Evolutionary conservation across 2,113 vertebrate genomes (phyloP).

Genomic region (Vidua chalybeata): DNA sequence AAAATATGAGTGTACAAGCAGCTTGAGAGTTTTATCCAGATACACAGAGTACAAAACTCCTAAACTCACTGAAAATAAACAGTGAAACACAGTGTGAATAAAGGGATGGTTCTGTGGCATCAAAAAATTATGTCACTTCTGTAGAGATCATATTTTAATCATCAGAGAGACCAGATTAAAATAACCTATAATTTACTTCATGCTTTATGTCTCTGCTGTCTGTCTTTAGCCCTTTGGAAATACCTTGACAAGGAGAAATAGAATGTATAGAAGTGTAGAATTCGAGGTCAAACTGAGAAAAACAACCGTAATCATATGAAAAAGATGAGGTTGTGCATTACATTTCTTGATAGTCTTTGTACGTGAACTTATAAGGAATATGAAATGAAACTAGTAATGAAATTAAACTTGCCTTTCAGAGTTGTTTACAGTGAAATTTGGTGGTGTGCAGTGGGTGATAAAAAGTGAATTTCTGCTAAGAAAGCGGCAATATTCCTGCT

Average conservation of each 20-base stretch:
- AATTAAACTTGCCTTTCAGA: neutral
- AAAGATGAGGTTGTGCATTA: neutral
- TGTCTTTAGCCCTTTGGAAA: neutral
- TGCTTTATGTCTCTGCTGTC: neutral
- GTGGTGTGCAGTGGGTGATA: neutral
- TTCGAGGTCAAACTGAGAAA: neutral
- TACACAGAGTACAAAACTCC: neutral
- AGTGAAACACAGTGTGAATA: neutral
- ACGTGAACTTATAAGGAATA: neutral
- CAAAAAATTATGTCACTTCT: neutral
- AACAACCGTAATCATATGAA: neutral
- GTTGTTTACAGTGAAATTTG: neutral
- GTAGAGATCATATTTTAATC: neutral
- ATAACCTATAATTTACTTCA: neutral
- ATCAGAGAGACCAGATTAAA: neutral
- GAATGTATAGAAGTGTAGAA: neutral
- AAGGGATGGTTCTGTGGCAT: neutral
- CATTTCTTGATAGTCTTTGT: neutral
- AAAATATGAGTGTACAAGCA: neutral
- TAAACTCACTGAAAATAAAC: neutral
- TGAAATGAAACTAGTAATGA: neutral
- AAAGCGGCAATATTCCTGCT: neutral
- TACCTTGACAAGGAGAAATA: neutral
- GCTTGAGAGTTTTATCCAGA: neutral
- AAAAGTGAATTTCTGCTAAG: neutral